Evolutionary conservation across 2,113 vertebrate genomes (phyloP), one percentile per base, ranked within the genome.

Genomic region (Pipra filicauda): DNA sequence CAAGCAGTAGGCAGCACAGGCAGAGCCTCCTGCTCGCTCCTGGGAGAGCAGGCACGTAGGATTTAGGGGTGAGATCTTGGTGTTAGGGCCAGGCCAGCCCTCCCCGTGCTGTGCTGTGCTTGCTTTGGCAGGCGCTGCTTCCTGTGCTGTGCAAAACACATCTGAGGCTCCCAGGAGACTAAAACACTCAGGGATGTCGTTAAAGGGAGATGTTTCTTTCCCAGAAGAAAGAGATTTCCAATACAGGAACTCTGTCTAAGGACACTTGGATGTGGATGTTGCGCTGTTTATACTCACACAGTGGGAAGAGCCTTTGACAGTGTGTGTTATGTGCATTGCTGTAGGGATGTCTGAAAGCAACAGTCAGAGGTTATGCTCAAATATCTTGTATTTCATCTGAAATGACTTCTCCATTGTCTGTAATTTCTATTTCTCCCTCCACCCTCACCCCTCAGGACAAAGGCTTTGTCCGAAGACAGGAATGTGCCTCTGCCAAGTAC

Each of bases 41-140:
- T 0, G 0, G 57, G 37, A 43, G 65, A 71, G 57, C 82, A 35
- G 33, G 33, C 81, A 75, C 0, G 0, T 1, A 43, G 46, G 43
- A 7, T 23, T 87, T 17, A 31, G 74, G 27, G 55, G 41, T 59
- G 61, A 69, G 66, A 59, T 43, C 57, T 21, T 5, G 4, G 30
- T 51, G 28, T 3, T 2, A 1, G 64, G 74, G 52, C 35, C 81
- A 80, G 73, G 49, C 41, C 71, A 91, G 41, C 49, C 71, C 58
- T 93, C 33, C 19, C 78, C 24, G 11, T 2, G 3, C 66, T 39
- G 3, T 13, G 16, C 48, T 54, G 6, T 31, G 86, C 86, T 88
- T 90, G 58, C 5, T 1, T 79, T 90, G 91, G 62, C 89, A 91
- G 51, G 64, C 44, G 43, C 44, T 2, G 1, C 83, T 85, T 90